Conservation (phyloP, 2,888 invertebrate species). For the Parnassius smintheus region DNA sequence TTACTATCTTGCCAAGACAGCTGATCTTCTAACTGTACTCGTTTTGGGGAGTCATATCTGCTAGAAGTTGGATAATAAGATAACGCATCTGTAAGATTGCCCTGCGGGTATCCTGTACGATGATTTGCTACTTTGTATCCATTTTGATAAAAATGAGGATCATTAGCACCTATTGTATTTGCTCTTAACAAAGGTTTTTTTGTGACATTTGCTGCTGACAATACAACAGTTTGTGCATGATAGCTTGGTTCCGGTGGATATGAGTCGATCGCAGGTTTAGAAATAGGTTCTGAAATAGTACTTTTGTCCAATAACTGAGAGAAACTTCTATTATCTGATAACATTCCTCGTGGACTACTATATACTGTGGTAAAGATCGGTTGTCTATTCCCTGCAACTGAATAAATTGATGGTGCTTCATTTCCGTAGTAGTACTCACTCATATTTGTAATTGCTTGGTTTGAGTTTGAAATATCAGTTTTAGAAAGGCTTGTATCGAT, state of each 20-base stretch:
- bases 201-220: constrained; percentile 58
- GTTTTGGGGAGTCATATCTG: constrained; percentile 80
- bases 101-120: constrained; percentile 85
- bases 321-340: constrained; percentile 83
- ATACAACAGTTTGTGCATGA: constrained; percentile 80
- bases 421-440: constrained; percentile 70
- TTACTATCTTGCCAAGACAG: constrained; percentile 81
- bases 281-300: constrained; percentile 68
- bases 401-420: constrained; percentile 86
- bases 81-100: constrained; percentile 88
- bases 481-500: constrained; percentile 54
- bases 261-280: constrained; percentile 58
- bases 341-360: constrained; percentile 84
- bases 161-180: constrained; percentile 78
- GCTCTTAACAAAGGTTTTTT: constrained; percentile 80
- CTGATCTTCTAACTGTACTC: constrained; percentile 82
- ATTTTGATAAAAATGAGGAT: constrained; percentile 80
- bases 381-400: constrained; percentile 87
- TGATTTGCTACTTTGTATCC: constrained; percentile 85
- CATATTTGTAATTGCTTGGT: constrained; percentile 60
- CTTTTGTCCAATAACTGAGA: constrained; percentile 85
- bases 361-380: constrained; percentile 88
- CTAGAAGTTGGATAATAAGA: constrained; percentile 90
- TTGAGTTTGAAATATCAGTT: constrained; percentile 53
- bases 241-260: constrained; percentile 81